These are phyloP conservation scores for Pygoscelis antarcticus DNA, from an alignment of 2,113 vertebrate species.

Conservation along the genomic window DNA sequence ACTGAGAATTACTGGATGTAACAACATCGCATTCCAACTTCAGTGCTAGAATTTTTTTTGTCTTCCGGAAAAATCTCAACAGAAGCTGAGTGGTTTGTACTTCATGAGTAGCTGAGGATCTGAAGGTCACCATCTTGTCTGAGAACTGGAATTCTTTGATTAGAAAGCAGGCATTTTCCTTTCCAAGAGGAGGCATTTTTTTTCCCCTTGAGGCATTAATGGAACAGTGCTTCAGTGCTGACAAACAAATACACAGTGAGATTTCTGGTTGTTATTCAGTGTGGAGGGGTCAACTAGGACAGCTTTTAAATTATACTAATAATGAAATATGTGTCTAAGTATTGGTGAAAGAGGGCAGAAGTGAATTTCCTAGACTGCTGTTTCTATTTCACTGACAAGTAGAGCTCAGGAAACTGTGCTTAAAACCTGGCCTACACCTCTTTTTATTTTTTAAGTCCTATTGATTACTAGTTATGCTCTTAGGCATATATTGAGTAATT, in stretches of 20 bases:
- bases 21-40: background rate
- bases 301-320: background rate
- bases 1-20: background rate
- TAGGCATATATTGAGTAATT: background rate
- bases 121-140: background rate
- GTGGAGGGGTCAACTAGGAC: background rate
- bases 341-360: background rate
- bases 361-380: background rate
- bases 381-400: background rate
- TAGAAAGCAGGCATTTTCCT: background rate
- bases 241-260: background rate
- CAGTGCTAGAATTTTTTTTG: background rate
- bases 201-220: background rate
- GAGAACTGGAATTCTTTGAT: background rate
- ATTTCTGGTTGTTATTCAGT: background rate
- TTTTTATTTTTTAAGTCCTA: background rate
- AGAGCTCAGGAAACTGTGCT: background rate
- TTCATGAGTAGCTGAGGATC: background rate
- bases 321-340: background rate
- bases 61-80: background rate
- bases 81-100: background rate
- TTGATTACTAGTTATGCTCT: background rate
- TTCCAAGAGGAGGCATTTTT: background rate
- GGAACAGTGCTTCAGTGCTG: background rate
- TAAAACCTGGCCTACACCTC: background rate